Percentiles rank a stretch among this genome's conserved stretches.
Conservation (phyloP, 2,113 vertebrate genomes). For the Upupa epops region DNA sequence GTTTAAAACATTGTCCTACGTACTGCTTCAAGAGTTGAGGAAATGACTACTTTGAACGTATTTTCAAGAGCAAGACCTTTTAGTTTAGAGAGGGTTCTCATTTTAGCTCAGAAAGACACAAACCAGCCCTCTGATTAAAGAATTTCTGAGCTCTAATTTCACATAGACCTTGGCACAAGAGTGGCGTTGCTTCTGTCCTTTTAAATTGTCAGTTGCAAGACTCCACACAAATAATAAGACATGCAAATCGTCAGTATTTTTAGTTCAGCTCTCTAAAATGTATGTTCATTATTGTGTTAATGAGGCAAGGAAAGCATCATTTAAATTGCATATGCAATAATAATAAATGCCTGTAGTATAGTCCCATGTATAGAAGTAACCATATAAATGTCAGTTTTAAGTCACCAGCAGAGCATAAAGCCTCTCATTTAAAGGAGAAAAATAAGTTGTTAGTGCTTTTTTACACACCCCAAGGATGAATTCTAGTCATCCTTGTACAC, state of each 20-base stretch:
- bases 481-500: neutral
- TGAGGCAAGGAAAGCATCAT: neutral
- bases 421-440: neutral
- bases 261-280: conserved; percentile 7
- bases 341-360: conserved; percentile 25
- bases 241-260: conserved; percentile 47
- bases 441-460: neutral
- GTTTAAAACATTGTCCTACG: neutral
- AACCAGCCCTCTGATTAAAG: conserved; percentile 13
- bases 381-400: neutral
- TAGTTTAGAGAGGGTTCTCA: neutral
- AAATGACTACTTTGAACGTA: neutral
- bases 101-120: neutral
- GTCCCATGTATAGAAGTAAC: neutral
- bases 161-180: neutral
- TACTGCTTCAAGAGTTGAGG: neutral
- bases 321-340: conserved; percentile 30
- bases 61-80: neutral
- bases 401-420: neutral
- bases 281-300: conserved; percentile 58
- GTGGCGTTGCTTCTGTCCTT: neutral
- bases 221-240: conserved; percentile 33
- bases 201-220: conserved; percentile 20
- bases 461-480: neutral
- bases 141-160: conserved; percentile 12